Conservation (phyloP, 2,113 vertebrate genomes). For the Peucedramus taeniatus region DNA sequence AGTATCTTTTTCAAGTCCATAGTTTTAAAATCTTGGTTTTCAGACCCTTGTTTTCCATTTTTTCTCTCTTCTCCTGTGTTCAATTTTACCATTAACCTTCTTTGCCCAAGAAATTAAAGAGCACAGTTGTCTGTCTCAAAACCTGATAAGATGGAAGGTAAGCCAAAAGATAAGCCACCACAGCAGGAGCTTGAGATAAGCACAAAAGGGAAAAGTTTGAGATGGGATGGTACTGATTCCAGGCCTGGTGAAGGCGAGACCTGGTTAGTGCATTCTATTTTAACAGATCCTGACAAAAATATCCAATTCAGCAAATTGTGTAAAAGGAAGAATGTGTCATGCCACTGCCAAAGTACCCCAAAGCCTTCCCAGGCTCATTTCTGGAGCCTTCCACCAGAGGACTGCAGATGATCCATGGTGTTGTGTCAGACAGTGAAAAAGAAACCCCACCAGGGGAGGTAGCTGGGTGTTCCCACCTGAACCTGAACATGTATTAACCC, state of each 20-base stretch:
- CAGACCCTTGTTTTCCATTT: neutral
- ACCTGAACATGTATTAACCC: neutral
- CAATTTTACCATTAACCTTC: neutral
- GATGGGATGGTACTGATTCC: neutral
- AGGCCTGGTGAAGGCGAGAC: accelerated
- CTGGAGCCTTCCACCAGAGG: neutral
- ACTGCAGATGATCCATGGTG: neutral
- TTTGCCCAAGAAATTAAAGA: neutral
- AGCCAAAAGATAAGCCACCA: neutral
- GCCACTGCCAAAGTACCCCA: neutral
- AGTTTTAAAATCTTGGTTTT: neutral
- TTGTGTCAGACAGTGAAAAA: neutral
- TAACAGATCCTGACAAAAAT: neutral
- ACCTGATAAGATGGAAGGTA: neutral
- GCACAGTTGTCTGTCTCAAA: neutral
- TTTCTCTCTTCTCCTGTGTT: neutral
- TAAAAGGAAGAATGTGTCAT: neutral
- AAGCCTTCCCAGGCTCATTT: neutral
- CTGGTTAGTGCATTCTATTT: neutral
- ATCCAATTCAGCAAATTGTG: neutral
- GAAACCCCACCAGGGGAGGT: accelerated
- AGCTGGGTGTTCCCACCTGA: neutral
- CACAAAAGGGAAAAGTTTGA: neutral
- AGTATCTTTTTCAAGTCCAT: accelerated
- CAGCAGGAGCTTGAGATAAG: neutral